phyloP scores from a whole-genome alignment of 2,113 vertebrate genomes.

The Taurulus bubalis region DNA sequence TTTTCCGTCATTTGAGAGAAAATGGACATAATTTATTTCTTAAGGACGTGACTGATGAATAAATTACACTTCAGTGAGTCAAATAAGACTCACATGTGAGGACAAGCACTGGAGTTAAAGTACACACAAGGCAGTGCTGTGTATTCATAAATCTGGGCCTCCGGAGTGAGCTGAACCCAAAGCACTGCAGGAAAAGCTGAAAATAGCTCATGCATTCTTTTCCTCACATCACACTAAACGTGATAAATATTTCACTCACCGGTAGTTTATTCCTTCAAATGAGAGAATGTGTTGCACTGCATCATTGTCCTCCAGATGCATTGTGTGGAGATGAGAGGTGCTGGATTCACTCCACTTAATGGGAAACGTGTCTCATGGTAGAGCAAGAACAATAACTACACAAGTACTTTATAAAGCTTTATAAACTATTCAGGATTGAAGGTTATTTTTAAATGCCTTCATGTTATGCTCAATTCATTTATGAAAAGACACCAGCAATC shows the following conservation, averaged over 20 bases:
- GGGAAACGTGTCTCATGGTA: no score
- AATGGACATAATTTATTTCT: not conserved
- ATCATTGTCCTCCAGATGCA: not conserved
- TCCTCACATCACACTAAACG: constrained; percentile 3
- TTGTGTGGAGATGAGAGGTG: not conserved
- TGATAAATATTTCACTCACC: constrained; percentile 4
- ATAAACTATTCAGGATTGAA: no score
- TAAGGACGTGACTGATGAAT: not conserved
- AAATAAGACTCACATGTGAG: not conserved
- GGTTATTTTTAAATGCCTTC: no score
- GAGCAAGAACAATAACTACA: no score
- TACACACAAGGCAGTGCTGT: not conserved
- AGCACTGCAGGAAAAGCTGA: constrained; percentile 3
- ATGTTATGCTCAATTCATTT: no score
- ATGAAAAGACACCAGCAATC: no score
- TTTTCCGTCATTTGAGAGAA: not conserved
- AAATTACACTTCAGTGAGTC: not conserved
- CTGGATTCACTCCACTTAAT: not conserved
- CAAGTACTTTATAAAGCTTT: no score
- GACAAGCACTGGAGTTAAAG: not conserved
- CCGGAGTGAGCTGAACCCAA: not conserved
- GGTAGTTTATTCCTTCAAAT: constrained; percentile 1
- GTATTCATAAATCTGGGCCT: constrained; percentile 7
- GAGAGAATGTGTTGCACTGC: not conserved
- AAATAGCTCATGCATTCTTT: constrained; percentile 17